Base-by-base conservation (phyloP, 2,113 vertebrate species). In the Platichthys stellatus region DNA sequence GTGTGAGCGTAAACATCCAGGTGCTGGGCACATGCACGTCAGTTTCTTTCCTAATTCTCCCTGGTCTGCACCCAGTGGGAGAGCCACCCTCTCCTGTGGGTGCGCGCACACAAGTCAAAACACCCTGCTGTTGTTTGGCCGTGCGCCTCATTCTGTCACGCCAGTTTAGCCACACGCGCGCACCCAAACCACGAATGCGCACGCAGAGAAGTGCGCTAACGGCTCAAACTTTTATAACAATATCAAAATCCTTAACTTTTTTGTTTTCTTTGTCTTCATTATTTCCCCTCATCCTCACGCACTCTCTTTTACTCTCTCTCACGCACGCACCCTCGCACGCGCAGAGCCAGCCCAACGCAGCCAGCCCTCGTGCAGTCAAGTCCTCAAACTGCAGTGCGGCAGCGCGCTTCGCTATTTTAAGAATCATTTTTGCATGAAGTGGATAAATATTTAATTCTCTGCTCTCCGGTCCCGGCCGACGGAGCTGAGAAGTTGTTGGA, bases 341-440 rank as follows among this genome's bases (percentile, higher is more conserved):
- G 60, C 69, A 56, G 54, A 57, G 60, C 47, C 76, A 71, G 63
- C 73, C 53, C 43, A 78, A 14, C 13, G 45, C 18, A 74, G 72
- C 68, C 82, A 49, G 45, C 76, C 74, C 74, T 76, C 75, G 58
- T 60, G 63, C 81, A 58, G 76, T 21, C 69, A 80, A 83, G 68
- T 82, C 72, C 64, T 28, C 80, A 81, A 92, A 91, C 92, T 93
- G 93, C 93, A 93, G 86, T 94, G 93, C 92, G 92, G 92, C 92
- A 93, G 84, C 84, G 51, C 47, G 35, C 53, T 81, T 84, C 80
- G 80, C 88, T 88, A 86, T 91, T 92, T 92, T 87, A 90, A 84
- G 78, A 84, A 82, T 88, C 28, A 63, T 86, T 63, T 87, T 86
- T 72, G 85, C 88, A 91, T 83, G 85, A 86, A 88, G 78, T 80